Percentiles rank a stretch among this genome's conserved stretches.
phyloP scores from a whole-genome alignment of 2,797 vertebrate species.

The Phalanger gymnotis region DNA sequence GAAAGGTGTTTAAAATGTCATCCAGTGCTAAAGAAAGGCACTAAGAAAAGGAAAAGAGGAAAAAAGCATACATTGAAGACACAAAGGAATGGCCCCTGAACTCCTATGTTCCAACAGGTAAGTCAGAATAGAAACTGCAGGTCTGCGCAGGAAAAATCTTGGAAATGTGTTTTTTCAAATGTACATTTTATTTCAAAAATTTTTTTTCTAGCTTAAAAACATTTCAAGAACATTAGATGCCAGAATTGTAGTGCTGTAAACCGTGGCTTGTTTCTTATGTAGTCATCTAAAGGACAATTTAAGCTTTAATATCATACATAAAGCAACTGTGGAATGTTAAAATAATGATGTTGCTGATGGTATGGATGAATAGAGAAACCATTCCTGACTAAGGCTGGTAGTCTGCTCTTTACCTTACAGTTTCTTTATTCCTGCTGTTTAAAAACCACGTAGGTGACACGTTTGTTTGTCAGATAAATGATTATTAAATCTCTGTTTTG shows the following conservation, averaged over 20 bases:
- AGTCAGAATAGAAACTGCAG: conserved; percentile 64
- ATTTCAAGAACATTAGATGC: conserved; percentile 44
- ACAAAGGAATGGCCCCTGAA: conserved; percentile 59
- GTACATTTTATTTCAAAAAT: conserved; percentile 52
- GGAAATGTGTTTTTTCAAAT: conserved; percentile 63
- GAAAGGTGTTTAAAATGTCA: background rate
- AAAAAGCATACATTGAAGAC: conserved; percentile 65
- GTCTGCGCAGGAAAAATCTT: conserved; percentile 44
- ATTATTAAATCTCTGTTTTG: conserved; percentile 13
- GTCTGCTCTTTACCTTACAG: background rate
- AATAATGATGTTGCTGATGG: background rate
- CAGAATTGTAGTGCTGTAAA: conserved; percentile 39
- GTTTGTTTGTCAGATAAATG: conserved; percentile 8
- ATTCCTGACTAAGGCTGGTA: conserved; percentile 23
- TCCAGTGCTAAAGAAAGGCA: conserved; percentile 37
- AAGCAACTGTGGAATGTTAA: background rate
- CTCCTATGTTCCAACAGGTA: conserved; percentile 80
- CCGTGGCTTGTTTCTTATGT: conserved; percentile 39
- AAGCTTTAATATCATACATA: conserved; percentile 32
- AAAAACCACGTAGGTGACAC: background rate
- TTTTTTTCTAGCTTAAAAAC: conserved; percentile 48
- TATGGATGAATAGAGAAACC: conserved; percentile 17
- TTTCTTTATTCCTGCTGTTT: conserved; percentile 28
- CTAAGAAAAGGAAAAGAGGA: conserved; percentile 59
- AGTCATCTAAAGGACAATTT: conserved; percentile 34